A percentile compares a stretch with the other conserved stretches of the same genome.
Evolutionary conservation across 2,888 invertebrate species (phyloP).

Genomic region (Tuta absoluta): DNA sequence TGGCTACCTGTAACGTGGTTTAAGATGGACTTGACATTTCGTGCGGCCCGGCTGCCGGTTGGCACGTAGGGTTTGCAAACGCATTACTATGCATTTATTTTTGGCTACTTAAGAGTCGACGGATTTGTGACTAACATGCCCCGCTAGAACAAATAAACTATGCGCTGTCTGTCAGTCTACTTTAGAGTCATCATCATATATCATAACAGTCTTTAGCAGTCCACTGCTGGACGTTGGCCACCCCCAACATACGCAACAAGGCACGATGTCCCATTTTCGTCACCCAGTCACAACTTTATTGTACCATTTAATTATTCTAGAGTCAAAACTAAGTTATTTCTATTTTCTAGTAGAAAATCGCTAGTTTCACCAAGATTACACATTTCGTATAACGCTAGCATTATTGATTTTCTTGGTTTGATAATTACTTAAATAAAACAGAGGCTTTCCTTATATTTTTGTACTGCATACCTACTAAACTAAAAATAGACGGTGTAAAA

Average conservation of each 20-base stretch:
- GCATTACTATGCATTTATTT: conserved; percentile 10
- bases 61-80: background rate
- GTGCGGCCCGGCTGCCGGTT: background rate
- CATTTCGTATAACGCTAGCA: background rate
- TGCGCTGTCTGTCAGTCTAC: no score
- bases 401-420: background rate
- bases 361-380: background rate
- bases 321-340: background rate
- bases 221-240: no score
- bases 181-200: no score
- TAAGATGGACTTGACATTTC: conserved; percentile 7
- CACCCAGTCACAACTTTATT: no score
- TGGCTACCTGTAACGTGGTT: background rate
- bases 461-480: background rate
- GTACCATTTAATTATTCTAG: background rate
- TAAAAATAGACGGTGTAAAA: background rate
- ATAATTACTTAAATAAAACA: background rate
- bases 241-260: no score
- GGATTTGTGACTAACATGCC: background rate
- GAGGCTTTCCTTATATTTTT: background rate
- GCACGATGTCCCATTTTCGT: no score
- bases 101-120: background rate
- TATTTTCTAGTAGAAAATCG: background rate
- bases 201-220: no score
- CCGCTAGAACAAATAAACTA: no score